Conservation (phyloP, 2,797 vertebrate genomes). For the Rhinella marina region DNA sequence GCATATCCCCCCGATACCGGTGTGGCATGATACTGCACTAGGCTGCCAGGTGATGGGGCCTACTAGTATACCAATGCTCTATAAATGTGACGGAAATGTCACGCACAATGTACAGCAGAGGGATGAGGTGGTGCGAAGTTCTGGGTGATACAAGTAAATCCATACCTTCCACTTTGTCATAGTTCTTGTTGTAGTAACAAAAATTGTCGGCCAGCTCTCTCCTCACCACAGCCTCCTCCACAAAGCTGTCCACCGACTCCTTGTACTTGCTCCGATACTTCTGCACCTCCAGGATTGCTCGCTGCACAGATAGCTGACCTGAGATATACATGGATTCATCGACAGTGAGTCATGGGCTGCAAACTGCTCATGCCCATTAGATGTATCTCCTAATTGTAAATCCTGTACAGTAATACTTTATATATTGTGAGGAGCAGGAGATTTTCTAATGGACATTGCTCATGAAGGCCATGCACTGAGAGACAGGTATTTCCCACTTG, state of each 20-base stretch:
- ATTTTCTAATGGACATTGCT: too few relatives aligned
- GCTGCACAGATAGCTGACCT: conserved; percentile 86
- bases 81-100: background rate
- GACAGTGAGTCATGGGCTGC: background rate
- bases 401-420: too few relatives aligned
- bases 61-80: background rate
- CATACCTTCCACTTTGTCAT: conserved; percentile 83
- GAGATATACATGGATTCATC: background rate
- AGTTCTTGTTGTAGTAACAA: conserved; percentile 90
- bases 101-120: background rate
- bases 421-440: too few relatives aligned
- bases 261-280: conserved; percentile 67
- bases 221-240: conserved; percentile 88
- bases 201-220: conserved; percentile 91
- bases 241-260: conserved; percentile 75
- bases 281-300: conserved; percentile 82
- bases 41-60: background rate
- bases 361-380: background rate
- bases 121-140: background rate
- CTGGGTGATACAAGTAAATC: background rate
- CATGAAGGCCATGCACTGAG: too few relatives aligned
- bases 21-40: background rate
- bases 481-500: too few relatives aligned
- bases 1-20: too few relatives aligned
- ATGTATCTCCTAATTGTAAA: too few relatives aligned